Evolutionary conservation across 2,797 vertebrate genomes (phyloP), one percentile per base, ranked within the genome.

Genomic region (Telmatherina bonti): DNA sequence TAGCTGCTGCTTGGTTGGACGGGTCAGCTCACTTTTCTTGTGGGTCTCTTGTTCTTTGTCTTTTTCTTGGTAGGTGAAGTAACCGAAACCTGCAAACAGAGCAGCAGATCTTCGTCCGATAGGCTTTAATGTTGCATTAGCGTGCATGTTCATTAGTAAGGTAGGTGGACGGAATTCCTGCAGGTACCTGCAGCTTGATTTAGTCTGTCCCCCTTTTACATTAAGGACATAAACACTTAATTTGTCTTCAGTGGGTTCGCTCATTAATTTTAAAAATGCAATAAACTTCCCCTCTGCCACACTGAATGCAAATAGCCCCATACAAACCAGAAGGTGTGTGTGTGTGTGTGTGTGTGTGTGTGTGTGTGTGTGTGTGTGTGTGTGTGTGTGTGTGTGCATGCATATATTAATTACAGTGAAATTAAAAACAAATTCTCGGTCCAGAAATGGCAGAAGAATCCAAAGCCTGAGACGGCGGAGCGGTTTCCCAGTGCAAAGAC

Each of bases 11-110:
- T 6, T 2, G 7, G 3, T 3, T 60, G 13, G 18, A 20, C 2
- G 6, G 41, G 36, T 72, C 62, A 66, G 43, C 16, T 9, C 33
- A 13, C 10, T 51, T 27, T 54, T 55, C 12, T 35, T 33, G 51
- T 56, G 45, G 31, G 38, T 70, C 77, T 67, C 62, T 69, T 30
- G 6, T 5, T 43, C 45, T 78, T 65, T 74, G 72, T 72, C 43
- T 65, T 63, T 62, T 49, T 70, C 31, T 67, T 16, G 5, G 24
- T 6, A 56, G 52, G 45, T 29, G 43, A 63, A 82, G 84, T 83
- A 89, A 90, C 69, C 79, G 79, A 83, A 88, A 78, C 88, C 85
- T 36, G 63, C 9, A 5, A 38, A 26, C 60, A 68, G 60, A 75
- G 71, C 68, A 1, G 66, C 41, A 58, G 67, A 36, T 76, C 83